Evolutionary conservation across 2,113 vertebrate species (phyloP).

Genomic region (Harpagus bidentatus): DNA sequence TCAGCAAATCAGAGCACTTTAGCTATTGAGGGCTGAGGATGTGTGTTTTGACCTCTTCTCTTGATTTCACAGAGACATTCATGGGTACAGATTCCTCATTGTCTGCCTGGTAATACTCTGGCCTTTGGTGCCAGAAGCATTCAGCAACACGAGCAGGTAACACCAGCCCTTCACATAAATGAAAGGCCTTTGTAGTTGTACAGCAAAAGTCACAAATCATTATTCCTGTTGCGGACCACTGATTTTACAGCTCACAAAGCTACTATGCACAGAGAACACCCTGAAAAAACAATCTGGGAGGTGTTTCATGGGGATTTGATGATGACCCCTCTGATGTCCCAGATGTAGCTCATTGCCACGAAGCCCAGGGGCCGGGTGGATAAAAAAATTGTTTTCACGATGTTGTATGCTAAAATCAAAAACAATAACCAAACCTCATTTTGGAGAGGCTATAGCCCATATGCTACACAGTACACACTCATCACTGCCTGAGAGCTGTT

Average conservation of each 20-base stretch:
- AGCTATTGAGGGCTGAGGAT: background rate
- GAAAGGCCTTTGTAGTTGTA: background rate
- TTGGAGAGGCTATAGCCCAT: background rate
- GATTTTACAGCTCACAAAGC: background rate
- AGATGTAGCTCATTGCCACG: background rate
- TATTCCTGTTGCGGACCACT: background rate
- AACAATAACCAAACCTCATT: background rate
- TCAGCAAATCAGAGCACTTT: background rate
- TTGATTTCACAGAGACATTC: background rate
- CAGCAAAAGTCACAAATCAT: background rate
- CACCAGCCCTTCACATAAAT: background rate
- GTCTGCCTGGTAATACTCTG: background rate
- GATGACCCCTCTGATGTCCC: background rate
- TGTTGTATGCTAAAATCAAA: background rate
- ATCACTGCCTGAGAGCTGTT: background rate
- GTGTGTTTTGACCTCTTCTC: background rate
- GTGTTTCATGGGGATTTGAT: background rate
- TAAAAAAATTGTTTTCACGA: background rate
- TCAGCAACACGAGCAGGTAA: background rate
- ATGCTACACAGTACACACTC: background rate
- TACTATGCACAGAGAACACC: background rate
- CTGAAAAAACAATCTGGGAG: background rate
- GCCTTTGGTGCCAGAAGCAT: background rate
- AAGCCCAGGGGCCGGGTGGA: background rate
- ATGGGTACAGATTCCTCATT: background rate